Evolutionary conservation across 1,140 invertebrate species (phyloP), one percentile per base, ranked within the genome.

Genomic region (Conus ventricosus): DNA sequence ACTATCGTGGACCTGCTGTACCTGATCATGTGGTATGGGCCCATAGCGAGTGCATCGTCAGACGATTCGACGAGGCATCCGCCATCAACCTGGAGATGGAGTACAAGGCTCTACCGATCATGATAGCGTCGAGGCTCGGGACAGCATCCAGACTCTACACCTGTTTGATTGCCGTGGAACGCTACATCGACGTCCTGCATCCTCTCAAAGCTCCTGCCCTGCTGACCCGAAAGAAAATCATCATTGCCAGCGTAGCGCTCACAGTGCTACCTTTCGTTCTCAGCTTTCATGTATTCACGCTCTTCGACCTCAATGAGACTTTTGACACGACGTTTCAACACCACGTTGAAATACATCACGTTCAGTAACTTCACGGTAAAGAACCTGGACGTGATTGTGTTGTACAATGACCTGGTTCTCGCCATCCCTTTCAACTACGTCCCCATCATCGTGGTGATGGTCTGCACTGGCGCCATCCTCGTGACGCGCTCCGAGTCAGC

Each of bases 391-490:
- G 4, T 80, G 7, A 5, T 87, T 20, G 78, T 71, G 0, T 3
- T 57, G 20, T 87, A 87, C 63, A 80, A 17, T n/a, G 78, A 75
- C n/a, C 15, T 87, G n/a, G 10, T 87, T 4, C 20, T 78, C 20
- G 55, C 67, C 67, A 4, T 87, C 8, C n/a, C 39, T 6, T 80
- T 78, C 75, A 15, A 71, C 13, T 76, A 53, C 53, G 10, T 78
- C 4, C 85, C 85, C 2, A 39, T 87, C 17, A 5, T 78, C 13
- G 39, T 87, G n/a, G 78, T 87, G 39, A 25, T 80, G 23, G 60
- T 60, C 27, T 80, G 75, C 55, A 80, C 85, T 4, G 15, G 53
- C 39, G n/a, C 85, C 39, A 87, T 87, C 75, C 55, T 87, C 39
- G 39, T 55, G 51, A 25, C 75, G 4, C 53, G 75, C 39, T 23